These are phyloP conservation scores for Osedax frankpressi DNA, from an alignment of 2,888 invertebrate species.

Conservation along the genomic window DNA sequence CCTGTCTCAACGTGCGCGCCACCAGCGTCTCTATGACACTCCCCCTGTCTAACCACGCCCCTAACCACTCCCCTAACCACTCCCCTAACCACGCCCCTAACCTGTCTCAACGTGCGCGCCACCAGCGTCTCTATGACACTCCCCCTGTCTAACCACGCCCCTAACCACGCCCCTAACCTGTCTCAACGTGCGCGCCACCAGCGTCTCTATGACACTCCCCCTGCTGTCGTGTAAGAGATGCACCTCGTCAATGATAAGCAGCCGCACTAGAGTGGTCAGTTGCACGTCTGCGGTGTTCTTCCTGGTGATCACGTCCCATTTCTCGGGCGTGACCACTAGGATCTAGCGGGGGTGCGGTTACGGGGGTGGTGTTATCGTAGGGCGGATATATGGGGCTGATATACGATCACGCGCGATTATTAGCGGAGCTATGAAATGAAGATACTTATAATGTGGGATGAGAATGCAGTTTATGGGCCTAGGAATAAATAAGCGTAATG, in stretches of 20 bases:
- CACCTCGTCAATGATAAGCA: slow-evolving; percentile 84
- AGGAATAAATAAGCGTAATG: no score
- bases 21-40: slow-evolving; percentile 94
- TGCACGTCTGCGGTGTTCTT: slow-evolving; percentile 53
- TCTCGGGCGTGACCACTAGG: slow-evolving; percentile 95
- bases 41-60: no score
- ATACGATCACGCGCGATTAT: no score
- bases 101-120: slow-evolving; percentile 80
- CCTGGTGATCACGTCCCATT: slow-evolving; percentile 97
- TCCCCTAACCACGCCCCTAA: no score
- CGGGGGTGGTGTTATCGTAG: neutral
- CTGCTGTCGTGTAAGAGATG: slow-evolving; percentile 90
- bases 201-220: slow-evolving; percentile 89
- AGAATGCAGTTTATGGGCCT: no score
- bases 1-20: slow-evolving; percentile 80
- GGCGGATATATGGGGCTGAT: no score
- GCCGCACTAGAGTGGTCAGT: slow-evolving; percentile 72
- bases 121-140: slow-evolving; percentile 94
- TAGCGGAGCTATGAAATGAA: no score
- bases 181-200: slow-evolving; percentile 85
- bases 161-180: no score
- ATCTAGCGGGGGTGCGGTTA: slow-evolving; percentile 52
- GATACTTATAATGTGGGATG: no score
- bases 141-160: no score
- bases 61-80: no score